These are phyloP conservation scores for Gortyna flavago DNA, from an alignment of 2,888 invertebrate genomes.

Conservation along the genomic window DNA sequence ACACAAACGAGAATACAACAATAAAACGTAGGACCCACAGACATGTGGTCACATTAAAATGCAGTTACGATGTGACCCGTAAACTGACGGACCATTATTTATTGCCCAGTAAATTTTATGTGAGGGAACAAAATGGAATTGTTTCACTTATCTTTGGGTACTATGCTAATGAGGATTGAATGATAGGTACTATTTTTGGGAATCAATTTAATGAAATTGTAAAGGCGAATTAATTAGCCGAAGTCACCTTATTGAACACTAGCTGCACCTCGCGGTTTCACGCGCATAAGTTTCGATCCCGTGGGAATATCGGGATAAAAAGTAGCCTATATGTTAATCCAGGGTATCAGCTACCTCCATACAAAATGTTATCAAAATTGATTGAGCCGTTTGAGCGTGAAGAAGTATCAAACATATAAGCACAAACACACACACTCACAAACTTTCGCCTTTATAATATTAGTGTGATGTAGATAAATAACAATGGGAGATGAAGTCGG, in stretches of 20 bases:
- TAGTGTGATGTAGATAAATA: no score
- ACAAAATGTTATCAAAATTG: no score
- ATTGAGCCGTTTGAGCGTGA: no score
- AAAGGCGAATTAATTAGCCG: background rate
- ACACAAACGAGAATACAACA: constrained; percentile 36
- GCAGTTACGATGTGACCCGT: constrained; percentile 73
- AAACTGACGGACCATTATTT: constrained; percentile 73
- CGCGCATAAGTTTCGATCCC: no score
- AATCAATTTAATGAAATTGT: background rate
- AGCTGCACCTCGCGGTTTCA: no score
- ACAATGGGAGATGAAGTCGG: background rate
- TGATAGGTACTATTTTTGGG: background rate
- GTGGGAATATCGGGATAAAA: no score
- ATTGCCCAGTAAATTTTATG: constrained; percentile 68
- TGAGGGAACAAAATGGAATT: constrained; percentile 61
- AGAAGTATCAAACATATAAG: no score
- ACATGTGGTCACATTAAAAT: constrained; percentile 75
- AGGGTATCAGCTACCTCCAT: no score
- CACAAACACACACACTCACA: no score
- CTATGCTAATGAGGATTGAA: constrained; percentile 21
- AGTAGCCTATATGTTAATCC: no score
- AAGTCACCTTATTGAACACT: background rate
- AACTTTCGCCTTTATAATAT: no score
- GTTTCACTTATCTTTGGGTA: constrained; percentile 54
- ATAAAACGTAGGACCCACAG: constrained; percentile 63